Base-by-base conservation (phyloP, 2,888 invertebrate species). In the Norana najaformis region DNA sequence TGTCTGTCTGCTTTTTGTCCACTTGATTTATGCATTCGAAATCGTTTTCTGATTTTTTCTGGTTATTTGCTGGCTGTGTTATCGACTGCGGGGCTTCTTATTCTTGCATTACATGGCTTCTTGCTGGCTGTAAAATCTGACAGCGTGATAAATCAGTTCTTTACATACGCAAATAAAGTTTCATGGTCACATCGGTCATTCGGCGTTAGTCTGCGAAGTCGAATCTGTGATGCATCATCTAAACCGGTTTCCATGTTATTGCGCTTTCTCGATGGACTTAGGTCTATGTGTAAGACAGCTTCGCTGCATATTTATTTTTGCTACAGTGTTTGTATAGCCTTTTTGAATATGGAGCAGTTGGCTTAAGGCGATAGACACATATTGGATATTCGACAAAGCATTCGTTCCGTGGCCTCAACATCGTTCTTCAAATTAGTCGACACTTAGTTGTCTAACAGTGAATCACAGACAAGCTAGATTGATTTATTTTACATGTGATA, bases 31-130 rank as follows among this genome's bases (percentile, higher is more conserved):
- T n/a, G 30, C 69, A 0, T 69, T 69, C 69, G 0, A n/a, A n/a
- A 69, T 69, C 30, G 69, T n/a, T 69, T 69, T 69, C 69, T n/a
- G 69, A 69, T 30, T 69, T 53, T 53, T 69, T 69, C 69, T 30
- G 69, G 69, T 69, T 69, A 69, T 69, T n/a, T 69, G 69, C 69
- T n/a, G 69, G 69, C 69, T 69, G n/a, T 8, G 69, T 69, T 69
- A 69, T 69, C 69, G 69, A 69, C n/a, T 11, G n/a, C n/a, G 8
- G 30, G n/a, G 0, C 6, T 69, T 69, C 30, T n/a, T n/a, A 69
- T 69, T 69, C n/a, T n/a, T 69, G 69, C n/a, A 69, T 69, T n/a
- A 69, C 69, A n/a, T n/a, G 69, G 69, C 30, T n/a, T 69, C n/a
- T n/a, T 47, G 47, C 47, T 23, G 23, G 20, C 13, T 23, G 20